Evolutionary conservation across 2,797 vertebrate genomes (phyloP), one percentile per base, ranked within the genome.

Genomic region (Molossus alvarezi): DNA sequence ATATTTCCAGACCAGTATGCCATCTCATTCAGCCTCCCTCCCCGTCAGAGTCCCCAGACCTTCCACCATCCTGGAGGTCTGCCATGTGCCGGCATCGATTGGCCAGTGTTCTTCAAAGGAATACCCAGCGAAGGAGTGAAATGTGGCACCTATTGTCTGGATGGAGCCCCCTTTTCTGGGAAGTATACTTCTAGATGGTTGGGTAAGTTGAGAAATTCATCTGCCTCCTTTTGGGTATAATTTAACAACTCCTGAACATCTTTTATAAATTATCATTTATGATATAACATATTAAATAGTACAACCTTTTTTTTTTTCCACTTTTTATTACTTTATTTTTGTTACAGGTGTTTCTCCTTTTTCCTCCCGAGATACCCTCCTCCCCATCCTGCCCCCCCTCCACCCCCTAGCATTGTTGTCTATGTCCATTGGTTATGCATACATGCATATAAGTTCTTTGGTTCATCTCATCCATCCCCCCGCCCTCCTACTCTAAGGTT

Each of bases 231-330:
- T 83, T 83, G 71, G 51, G 12, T 83, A 4, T 90, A 73, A 88
- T 90, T 58, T 67, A 86, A 71, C 41, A 83, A 86, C 73, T 92
- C 33, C 41, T 94, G 41, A 89, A 90, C 33, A 83, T 77, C 79
- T 81, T 85, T 88, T 77, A 76, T 12, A 92, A 57, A 33, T 81
- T 29, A 64, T 87, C 86, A 27, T 77, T 94, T 51, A 90, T 62
- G 45, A 51, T 21, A 4, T 69, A 81, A 88, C 65, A 51, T 23
- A 6, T 79, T 29, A 83, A 84, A 65, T 17, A 77, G 15, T 65
- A 48, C 27, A 45, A 77, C 29, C 27, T 87, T 53, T 95, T 83
- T 45, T 45, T 45, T 45, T 5, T 45, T 45, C 41, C 41, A 45
- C 4, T 45, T 45, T 45, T 45, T 45, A 45, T 45, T 45, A 45